Evolutionary conservation across 1,140 invertebrate genomes (phyloP), one percentile per base, ranked within the genome.

Genomic region (Cylas formicarius): DNA sequence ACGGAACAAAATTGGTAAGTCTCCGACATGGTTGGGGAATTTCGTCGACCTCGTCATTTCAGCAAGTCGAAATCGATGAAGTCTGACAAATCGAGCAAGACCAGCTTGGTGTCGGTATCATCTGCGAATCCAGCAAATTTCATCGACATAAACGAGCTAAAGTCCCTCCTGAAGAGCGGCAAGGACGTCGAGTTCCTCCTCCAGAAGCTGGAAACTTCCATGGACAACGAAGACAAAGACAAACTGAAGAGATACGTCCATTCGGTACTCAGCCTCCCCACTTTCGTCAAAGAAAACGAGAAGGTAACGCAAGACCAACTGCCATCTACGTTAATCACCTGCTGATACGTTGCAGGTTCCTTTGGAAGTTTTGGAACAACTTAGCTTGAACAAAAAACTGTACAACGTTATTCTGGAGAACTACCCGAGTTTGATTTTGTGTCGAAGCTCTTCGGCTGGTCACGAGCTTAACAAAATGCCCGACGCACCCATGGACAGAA

Each of bases 261-360:
- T 35, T 87, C 84, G 14, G 73, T 85, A 33, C 71, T 85, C 16
- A 79, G 82, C 65, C 62, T 89, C 21, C 84, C 84, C 0, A 85
- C 82, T 1, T 85, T 82, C 61, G 66, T 86, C 2, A 73, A 71
- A 42, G 72, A 78, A 53, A 77, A 74, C 49, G 80, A 83, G 60
- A 80, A 79, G 68, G 78, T 84, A 63, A 43, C 53, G 34, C 20
- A 31, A 19, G 18, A 31, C 11, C 13, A 31, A 31, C 29, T 8
- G n/a, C n/a, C n/a, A 13, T 31, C 18, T 31, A 5, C 29, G 11
- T 13, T 8, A 31, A 13, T 31, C 29, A 42, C 11, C 16, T 47
- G 9, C 10, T 32, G 13, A 16, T 11, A 33, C 49, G 46, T 71
- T 70, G 29, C 60, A 80, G 78, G 70, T 80, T 8, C 78, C 81